Evolutionary conservation across 2,797 vertebrate species (phyloP).

Genomic region (Centropyge bicolor): DNA sequence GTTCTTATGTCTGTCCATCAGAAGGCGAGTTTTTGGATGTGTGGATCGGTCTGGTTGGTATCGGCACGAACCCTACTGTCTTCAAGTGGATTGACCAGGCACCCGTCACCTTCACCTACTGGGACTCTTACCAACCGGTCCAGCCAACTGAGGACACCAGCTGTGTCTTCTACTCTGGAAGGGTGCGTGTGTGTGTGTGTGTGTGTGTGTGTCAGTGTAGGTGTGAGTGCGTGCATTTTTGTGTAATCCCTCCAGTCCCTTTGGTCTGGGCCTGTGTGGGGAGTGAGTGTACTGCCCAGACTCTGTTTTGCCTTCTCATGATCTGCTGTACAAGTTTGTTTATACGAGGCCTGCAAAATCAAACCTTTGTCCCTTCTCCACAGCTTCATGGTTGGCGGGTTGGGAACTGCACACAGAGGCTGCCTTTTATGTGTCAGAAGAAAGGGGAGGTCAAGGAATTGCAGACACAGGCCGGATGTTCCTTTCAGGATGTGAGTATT

Average conservation of each 20-base stretch:
- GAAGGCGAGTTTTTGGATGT: conserved; percentile 78
- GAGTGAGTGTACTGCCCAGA: neutral
- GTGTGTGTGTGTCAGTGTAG: neutral
- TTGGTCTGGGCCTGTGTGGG: neutral
- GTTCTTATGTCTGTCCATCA: conserved; percentile 62
- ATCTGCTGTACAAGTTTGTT: conserved; percentile 20
- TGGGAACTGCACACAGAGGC: conserved; percentile 81
- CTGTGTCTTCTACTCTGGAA: conserved; percentile 89
- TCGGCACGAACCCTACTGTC: conserved; percentile 68
- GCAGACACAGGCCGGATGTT: conserved; percentile 79
- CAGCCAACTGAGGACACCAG: conserved; percentile 77
- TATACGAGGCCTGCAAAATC: conserved; percentile 15
- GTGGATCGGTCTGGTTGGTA: conserved; percentile 91
- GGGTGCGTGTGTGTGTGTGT: conserved; percentile 57
- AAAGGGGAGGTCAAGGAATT: conserved; percentile 84
- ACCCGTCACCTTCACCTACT: conserved; percentile 90
- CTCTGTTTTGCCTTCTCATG: neutral
- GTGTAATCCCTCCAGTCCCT: neutral
- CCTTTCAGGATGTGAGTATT: conserved; percentile 84
- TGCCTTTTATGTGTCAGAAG: conserved; percentile 92
- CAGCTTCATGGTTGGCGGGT: conserved; percentile 87
- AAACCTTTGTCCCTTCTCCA: conserved; percentile 27
- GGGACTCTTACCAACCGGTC: conserved; percentile 89
- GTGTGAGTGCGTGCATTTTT: neutral
- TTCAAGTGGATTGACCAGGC: conserved; percentile 90